These are phyloP conservation scores for Nesometra sesokonis DNA, from an alignment of 35 echinoderm and acorn worm species.

Conservation along the genomic window DNA sequence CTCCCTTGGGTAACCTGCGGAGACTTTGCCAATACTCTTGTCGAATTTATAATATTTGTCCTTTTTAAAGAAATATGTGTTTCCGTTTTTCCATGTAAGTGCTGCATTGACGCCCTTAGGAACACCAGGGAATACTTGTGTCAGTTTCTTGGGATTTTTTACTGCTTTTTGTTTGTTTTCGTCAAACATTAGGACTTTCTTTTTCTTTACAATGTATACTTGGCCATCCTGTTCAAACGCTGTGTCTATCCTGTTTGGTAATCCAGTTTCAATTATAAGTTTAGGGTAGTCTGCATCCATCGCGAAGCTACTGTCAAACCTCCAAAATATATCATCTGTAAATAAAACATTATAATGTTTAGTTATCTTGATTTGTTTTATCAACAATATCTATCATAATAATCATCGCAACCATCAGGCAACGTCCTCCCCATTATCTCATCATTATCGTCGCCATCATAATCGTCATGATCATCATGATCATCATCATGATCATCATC, in stretches of 20 bases:
- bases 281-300: constrained; percentile 65
- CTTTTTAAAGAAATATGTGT: constrained; percentile 76
- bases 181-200: neutral
- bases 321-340: constrained; percentile 59
- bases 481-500: no score
- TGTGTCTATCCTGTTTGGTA: constrained; percentile 37
- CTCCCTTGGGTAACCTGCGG: constrained; percentile 24
- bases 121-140: constrained; percentile 2
- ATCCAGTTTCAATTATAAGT: constrained; percentile 16
- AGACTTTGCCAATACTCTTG: constrained; percentile 23
- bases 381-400: no score
- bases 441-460: no score
- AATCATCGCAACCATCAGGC: no score
- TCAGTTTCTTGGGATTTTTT: neutral
- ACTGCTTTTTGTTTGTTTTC: neutral
- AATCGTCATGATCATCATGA: no score
- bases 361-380: no score
- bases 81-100: constrained; percentile 74
- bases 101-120: constrained; percentile 48
- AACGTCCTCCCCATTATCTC: no score
- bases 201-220: constrained; percentile 49
- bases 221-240: constrained; percentile 61
- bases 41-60: constrained; percentile 78
- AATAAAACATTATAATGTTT: neutral
- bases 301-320: constrained; percentile 37